Evolutionary conservation across 2,113 vertebrate genomes (phyloP), one percentile per base, ranked within the genome.

Genomic region (Dascyllus trimaculatus): DNA sequence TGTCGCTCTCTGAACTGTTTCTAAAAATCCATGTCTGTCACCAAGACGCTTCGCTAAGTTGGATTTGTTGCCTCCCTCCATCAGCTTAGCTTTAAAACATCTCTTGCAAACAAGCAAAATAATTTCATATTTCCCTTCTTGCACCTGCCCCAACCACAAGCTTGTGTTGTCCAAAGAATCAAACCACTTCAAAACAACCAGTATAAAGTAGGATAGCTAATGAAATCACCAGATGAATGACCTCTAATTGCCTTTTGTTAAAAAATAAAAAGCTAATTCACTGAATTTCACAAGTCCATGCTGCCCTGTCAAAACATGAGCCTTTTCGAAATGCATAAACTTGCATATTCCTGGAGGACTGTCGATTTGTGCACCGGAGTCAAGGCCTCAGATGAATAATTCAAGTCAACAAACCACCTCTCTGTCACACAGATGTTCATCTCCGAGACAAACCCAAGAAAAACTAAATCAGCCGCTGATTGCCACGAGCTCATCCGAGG

Each of bases 401-500:
- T 22, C 17, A 53, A 21, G 21, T 38, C 19, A 9, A 35, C 11
- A 18, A 15, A 63, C 8, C 13, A 4, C 51, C 18, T 18, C 14
- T 1, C 14, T 21, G 22, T 25, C 18, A 51, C 17, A 59, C 32
- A 46, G 4, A 19, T 48, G 51, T 9, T 69, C 7, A 24, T 46
- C 24, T 22, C 14, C 22, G 29, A 15, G 24, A 60, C 22, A 29
- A 75, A 45, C 24, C 19, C 14, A 11, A 19, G 14, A 46, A 60
- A 69, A 69, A 46, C 18, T 29, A 43, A 69, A 77, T 45, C 19
- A 53, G 24, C n/a, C 40, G 2, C 35, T 24, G 32, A 68, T 29
- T 22, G 24, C 29, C 38, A 14, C 14, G 5, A 21, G 18, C 17
- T 52, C 54, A 17, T 57, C 43, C 32, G n/a, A 19, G 52, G 40